These are phyloP conservation scores for Frieseomelitta varia DNA, from an alignment of 1,140 invertebrate genomes.

Conservation along the genomic window DNA sequence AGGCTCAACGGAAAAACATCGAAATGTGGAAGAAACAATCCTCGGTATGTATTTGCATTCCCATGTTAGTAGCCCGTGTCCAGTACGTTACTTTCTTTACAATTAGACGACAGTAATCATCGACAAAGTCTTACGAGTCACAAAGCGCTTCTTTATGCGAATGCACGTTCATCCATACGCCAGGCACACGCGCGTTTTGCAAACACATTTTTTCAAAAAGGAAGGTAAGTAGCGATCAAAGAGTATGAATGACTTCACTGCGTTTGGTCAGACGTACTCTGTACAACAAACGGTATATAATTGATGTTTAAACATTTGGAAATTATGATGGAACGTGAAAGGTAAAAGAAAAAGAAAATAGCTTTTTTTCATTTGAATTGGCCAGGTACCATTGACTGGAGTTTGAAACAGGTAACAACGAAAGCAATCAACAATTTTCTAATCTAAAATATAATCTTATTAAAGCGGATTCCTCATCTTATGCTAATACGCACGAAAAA, in stretches of 20 bases:
- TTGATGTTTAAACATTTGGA: constrained; percentile 63
- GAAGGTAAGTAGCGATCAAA: constrained; percentile 47
- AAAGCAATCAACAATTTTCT: constrained; percentile 4
- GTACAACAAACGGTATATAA: constrained; percentile 25
- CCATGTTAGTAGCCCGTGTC: constrained; percentile 70
- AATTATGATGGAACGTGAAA: constrained; percentile 61
- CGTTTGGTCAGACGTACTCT: constrained; percentile 74
- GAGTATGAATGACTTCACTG: constrained; percentile 2
- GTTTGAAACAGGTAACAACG: constrained; percentile 21
- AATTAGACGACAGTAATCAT: constrained; percentile 42
- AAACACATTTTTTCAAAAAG: constrained; percentile 43
- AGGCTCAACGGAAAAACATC: constrained; percentile 98
- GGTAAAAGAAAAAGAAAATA: constrained; percentile 59
- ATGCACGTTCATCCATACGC: constrained; percentile 50
- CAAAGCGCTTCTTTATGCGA: constrained; percentile 57
- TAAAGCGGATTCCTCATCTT: background rate
- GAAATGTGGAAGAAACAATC: constrained; percentile 98
- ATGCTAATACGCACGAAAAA: background rate
- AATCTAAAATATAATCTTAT: constrained; percentile 4
- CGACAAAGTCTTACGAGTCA: constrained; percentile 38
- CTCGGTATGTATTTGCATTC: constrained; percentile 90
- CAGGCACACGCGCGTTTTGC: constrained; percentile 53
- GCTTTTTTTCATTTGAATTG: constrained; percentile 6
- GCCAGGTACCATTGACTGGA: constrained; percentile 28
- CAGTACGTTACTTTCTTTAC: constrained; percentile 51